A percentile compares a stretch with the other conserved stretches of the same genome.
Conservation (phyloP, 1,140 invertebrate genomes). For the Brachionus plicatilis region DNA sequence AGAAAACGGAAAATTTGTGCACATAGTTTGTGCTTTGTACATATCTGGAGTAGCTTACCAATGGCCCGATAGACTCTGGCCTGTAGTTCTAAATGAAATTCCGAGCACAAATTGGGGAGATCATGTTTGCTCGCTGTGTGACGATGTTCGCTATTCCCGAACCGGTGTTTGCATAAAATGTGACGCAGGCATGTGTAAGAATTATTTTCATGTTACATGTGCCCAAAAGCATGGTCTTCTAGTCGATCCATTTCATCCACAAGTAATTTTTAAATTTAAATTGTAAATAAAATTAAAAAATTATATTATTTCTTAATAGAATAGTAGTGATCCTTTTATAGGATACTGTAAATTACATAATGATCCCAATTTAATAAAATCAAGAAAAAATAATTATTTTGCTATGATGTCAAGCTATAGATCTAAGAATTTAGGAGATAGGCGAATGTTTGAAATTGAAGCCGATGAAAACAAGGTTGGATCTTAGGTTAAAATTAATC, state of each 20-base stretch:
- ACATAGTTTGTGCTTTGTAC: conserved; percentile 37
- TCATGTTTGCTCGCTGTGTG: conserved; percentile 35
- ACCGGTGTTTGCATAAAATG: conserved; percentile 35
- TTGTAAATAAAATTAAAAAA: background rate
- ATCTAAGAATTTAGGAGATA: background rate
- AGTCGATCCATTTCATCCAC: conserved; percentile 21
- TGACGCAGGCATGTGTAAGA: conserved; percentile 39
- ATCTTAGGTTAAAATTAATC: background rate
- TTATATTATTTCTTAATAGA: background rate
- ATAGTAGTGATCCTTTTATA: conserved; percentile 25
- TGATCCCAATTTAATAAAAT: background rate
- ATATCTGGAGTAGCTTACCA: conserved; percentile 10
- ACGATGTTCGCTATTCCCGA: conserved; percentile 6
- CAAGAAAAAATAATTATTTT: background rate
- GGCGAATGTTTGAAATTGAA: background rate
- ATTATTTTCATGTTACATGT: conserved; percentile 37
- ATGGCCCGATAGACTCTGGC: conserved; percentile 29
- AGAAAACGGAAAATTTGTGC: conserved; percentile 37
- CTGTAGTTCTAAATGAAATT: conserved; percentile 30
- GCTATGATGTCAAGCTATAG: conserved; percentile 31
- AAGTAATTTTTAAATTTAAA: background rate
- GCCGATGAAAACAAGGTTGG: background rate
- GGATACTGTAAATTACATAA: conserved; percentile 34
- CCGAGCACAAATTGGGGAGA: background rate
- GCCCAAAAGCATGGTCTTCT: conserved; percentile 32